These are phyloP conservation scores for Spinus olivaceus DNA, from an alignment of 2,797 vertebrate species.

Conservation along the genomic window DNA sequence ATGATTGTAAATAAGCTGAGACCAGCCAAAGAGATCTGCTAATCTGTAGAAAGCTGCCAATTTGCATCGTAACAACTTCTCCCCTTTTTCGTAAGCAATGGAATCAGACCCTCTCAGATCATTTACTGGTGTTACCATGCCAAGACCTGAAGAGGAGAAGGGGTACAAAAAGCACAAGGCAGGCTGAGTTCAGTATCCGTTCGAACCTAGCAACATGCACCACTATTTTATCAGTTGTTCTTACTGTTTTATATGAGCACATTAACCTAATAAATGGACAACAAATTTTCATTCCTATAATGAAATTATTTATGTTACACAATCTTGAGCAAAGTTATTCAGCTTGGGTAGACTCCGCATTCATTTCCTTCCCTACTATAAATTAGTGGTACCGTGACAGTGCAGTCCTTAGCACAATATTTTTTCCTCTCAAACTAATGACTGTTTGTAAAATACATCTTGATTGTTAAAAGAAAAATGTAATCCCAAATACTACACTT, in stretches of 20 bases:
- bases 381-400: background rate
- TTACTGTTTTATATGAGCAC: background rate
- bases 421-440: background rate
- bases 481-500: background rate
- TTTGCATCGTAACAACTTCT: constrained; percentile 94
- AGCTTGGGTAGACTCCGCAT: background rate
- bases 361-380: background rate
- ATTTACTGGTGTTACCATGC: constrained; percentile 98
- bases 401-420: background rate
- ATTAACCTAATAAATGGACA: background rate
- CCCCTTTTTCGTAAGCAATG: constrained; percentile 96
- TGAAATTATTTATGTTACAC: background rate
- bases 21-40: constrained; percentile 95
- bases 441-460: background rate
- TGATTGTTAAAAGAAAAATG: background rate
- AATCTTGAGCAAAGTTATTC: background rate
- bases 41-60: constrained; percentile 94
- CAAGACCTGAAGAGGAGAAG: constrained; percentile 82
- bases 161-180: background rate
- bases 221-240: accelerated
- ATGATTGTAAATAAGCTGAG: constrained; percentile 98
- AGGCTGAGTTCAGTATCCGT: background rate
- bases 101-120: constrained; percentile 97
- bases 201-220: background rate
- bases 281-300: background rate